These are phyloP conservation scores for Ylistrum balloti DNA, from an alignment of 1,140 invertebrate genomes.

Conservation along the genomic window DNA sequence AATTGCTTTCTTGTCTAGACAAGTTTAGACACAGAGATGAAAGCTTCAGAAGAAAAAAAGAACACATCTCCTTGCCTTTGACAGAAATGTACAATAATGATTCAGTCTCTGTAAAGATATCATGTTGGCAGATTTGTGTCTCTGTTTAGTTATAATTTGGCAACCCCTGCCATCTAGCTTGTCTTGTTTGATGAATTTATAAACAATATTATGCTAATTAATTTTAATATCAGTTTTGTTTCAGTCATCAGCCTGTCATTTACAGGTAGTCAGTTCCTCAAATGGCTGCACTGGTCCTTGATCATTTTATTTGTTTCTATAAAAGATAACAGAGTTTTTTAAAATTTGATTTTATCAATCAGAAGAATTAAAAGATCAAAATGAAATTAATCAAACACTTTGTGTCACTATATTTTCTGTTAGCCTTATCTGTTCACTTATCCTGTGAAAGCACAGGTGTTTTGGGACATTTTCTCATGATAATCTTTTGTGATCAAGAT, in stretches of 20 bases:
- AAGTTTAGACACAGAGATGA: not conserved
- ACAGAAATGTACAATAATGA: not conserved
- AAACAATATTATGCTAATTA: conserved; percentile 17
- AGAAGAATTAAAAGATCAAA: too few relatives aligned
- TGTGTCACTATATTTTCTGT: too few relatives aligned
- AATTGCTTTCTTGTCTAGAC: conserved; percentile 38
- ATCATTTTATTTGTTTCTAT: too few relatives aligned
- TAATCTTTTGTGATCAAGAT: not conserved
- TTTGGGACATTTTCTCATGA: not conserved
- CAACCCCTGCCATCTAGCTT: not conserved
- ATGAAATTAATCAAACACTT: too few relatives aligned
- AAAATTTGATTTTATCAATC: too few relatives aligned
- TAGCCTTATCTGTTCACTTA: too few relatives aligned
- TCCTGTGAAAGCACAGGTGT: not conserved
- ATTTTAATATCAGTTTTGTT: not conserved
- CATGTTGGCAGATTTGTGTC: not conserved
- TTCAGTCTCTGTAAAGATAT: not conserved
- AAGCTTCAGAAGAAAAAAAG: not conserved
- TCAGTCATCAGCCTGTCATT: not conserved
- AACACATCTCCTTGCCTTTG: not conserved
- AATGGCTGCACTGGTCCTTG: too few relatives aligned
- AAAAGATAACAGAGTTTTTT: too few relatives aligned
- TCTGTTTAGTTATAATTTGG: not conserved
- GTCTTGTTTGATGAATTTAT: not conserved
- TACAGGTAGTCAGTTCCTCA: too few relatives aligned